Base-by-base conservation (phyloP, 2,888 invertebrate species). In the Pseudococcus jackbeardsleyi region DNA sequence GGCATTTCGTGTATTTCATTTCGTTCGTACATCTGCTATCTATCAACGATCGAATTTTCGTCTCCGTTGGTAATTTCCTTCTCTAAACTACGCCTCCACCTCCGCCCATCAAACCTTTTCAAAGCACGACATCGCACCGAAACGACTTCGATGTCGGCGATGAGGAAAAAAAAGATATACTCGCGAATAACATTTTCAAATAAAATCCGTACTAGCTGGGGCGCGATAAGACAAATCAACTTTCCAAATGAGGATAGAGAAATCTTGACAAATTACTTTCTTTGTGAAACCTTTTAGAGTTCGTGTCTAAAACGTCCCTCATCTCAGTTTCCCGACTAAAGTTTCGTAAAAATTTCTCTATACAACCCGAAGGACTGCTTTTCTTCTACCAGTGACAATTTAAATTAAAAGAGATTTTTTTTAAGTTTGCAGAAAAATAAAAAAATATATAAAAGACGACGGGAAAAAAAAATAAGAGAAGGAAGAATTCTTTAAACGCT, bases 251-350 rank as follows among this genome's bases (percentile, higher is more conserved):
- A 77, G 77, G 77, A 77, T 77, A 39, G 77, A 77, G 77, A 77
- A 77, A 77, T 77, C 77, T 77, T 77, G 77, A 77, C 77, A 77
- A 77, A 77, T 77, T 77, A 77, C 77, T 77, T 77, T 77, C 77
- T 77, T 77, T 77, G 77, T 77, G 77, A 77, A 77, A 77, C 77
- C 33, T 77, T 77, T 77, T 77, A 77, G 22, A 64, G 33, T 77
- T 77, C 77, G 77, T 33, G 77, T 77, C 77, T 77, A 77, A 77
- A 77, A 77, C 77, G 77, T 77, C 77, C 39, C 77, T 77, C 39
- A 33, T 39, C 39, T 77, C 9, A 77, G 33, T 39, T 33, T 39
- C 26, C 26, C 39, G 15, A 50, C 15, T 50, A 50, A 50, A 50
- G 50, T 50, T 50, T 50, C 15, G 15, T 12, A 33, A 12, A 77